Evolutionary conservation across 2,888 invertebrate species (phyloP).

Genomic region (Labia minor): DNA sequence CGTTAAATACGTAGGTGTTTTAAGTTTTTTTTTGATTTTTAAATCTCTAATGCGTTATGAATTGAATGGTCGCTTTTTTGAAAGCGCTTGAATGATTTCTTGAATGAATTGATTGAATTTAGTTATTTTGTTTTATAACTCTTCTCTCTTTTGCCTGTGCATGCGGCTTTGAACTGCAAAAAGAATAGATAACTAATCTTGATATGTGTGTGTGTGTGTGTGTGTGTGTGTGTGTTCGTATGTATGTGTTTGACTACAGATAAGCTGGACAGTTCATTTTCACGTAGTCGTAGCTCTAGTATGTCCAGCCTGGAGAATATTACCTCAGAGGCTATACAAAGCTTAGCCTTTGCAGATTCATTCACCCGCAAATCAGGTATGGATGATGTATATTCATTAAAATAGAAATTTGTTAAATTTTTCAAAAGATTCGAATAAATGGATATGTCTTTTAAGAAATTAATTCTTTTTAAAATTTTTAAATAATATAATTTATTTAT

Average conservation of each 20-base stretch:
- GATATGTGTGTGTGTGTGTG: neutral
- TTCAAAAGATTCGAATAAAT: neutral
- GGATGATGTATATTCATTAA: constrained; percentile 30
- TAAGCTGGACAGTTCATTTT: constrained; percentile 93
- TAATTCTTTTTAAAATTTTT: too few species aligned
- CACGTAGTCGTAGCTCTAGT: constrained; percentile 91
- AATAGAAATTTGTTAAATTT: neutral
- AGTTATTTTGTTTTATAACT: neutral
- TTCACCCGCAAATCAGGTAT: constrained; percentile 89
- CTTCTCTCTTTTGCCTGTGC: neutral
- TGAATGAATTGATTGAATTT: neutral
- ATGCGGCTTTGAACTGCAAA: neutral
- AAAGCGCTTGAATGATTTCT: neutral
- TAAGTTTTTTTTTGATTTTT: too few species aligned
- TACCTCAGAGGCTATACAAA: constrained; percentile 89
- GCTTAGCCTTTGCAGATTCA: constrained; percentile 90
- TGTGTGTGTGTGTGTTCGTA: neutral
- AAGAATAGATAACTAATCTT: neutral
- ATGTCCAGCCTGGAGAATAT: constrained; percentile 97
- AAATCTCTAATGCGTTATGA: neutral
- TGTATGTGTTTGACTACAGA: too few species aligned
- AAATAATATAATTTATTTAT: too few species aligned
- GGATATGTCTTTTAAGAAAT: neutral
- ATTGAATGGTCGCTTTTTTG: neutral
- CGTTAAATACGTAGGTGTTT: too few species aligned